phyloP scores from a whole-genome alignment of 2,888 invertebrate genomes.

The Phaedon cochleariae region DNA sequence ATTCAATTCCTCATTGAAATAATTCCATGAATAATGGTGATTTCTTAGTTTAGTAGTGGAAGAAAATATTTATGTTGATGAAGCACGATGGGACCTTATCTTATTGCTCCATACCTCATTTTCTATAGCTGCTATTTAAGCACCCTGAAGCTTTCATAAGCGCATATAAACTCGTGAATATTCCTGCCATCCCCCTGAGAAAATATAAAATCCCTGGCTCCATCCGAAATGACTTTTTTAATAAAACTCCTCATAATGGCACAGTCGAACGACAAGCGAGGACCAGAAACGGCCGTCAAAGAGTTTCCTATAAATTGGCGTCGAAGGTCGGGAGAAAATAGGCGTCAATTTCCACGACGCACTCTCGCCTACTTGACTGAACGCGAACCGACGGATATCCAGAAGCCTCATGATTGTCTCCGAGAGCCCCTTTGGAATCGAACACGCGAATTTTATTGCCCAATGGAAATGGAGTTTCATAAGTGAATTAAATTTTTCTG shows the following conservation, averaged over 20 bases:
- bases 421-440: slow-evolving; percentile 21
- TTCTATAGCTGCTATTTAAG: neutral
- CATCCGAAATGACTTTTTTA: slow-evolving; percentile 34
- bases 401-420: slow-evolving; percentile 27
- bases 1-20: too few species aligned
- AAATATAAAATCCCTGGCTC: slow-evolving; percentile 22
- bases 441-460: slow-evolving; percentile 24
- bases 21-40: too few species aligned
- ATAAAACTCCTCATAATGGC: slow-evolving; percentile 34
- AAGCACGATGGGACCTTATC: too few species aligned
- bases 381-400: slow-evolving; percentile 31
- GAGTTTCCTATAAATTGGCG: slow-evolving; percentile 32
- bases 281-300: slow-evolving; percentile 35
- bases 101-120: neutral
- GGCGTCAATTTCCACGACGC: slow-evolving; percentile 33
- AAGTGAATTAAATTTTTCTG: slow-evolving; percentile 5
- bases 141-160: neutral
- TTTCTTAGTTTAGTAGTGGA: too few species aligned
- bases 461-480: slow-evolving; percentile 23
- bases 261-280: slow-evolving; percentile 24
- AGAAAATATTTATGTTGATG: too few species aligned
- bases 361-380: slow-evolving; percentile 24
- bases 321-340: slow-evolving; percentile 24
- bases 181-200: slow-evolving; percentile 9
- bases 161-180: neutral